Conservation (phyloP, 2,113 vertebrate species). For the Octodon degus region DNA sequence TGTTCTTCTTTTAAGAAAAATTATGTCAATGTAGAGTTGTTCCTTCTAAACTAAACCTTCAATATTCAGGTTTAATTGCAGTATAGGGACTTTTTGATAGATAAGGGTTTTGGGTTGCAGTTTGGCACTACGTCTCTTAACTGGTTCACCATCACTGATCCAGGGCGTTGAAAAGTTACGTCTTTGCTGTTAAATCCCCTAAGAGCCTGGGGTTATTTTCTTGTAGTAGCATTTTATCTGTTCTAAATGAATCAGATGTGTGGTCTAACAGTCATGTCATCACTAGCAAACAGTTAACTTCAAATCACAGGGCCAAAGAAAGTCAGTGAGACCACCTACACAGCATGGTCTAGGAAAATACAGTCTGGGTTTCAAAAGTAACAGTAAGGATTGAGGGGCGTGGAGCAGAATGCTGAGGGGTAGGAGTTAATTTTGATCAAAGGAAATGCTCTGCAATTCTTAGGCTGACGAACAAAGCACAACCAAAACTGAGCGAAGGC, state of each 20-base stretch:
- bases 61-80: neutral
- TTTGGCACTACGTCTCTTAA: neutral
- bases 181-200: neutral
- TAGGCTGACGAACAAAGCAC: neutral
- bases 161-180: neutral
- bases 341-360: neutral
- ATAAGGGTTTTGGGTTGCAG: neutral
- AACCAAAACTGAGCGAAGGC: neutral
- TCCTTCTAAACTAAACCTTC: neutral
- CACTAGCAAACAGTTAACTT: neutral
- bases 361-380: neutral
- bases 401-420: neutral
- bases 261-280: neutral
- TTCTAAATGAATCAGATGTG: neutral
- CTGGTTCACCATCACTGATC: neutral
- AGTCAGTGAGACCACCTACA: rapidly evolving
- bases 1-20: neutral
- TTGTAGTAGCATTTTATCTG: neutral
- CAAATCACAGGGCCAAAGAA: neutral
- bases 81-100: neutral
- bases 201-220: neutral
- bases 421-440: neutral
- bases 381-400: neutral
- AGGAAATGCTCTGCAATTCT: neutral
- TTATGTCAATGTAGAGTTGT: neutral